phyloP scores from a whole-genome alignment of 2,113 vertebrate species.

The Esox niger region DNA sequence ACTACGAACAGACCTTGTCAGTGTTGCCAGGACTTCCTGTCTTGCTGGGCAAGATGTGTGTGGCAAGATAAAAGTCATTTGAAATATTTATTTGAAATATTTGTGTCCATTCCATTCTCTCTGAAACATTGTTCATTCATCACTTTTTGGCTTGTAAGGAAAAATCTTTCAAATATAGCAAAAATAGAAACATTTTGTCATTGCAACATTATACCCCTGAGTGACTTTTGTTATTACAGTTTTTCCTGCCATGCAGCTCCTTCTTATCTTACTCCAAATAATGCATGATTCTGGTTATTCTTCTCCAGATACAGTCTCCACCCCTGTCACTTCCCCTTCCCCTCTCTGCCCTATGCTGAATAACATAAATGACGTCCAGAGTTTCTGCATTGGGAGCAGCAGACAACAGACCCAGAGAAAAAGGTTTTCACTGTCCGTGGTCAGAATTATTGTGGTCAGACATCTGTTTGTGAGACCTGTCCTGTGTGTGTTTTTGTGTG shows the following conservation, averaged over 20 bases:
- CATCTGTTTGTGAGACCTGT: constrained; percentile 13
- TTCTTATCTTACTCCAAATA: constrained; percentile 77
- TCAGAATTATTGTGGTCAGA: constrained; percentile 59
- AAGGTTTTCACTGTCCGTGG: constrained; percentile 63
- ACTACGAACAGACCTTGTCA: constrained; percentile 62
- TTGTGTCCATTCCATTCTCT: background rate
- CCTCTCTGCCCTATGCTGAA: constrained; percentile 48
- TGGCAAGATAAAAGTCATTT: constrained; percentile 47
- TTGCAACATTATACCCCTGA: constrained; percentile 50
- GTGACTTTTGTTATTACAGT: constrained; percentile 67
- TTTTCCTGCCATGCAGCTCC: constrained; percentile 64
- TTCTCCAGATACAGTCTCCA: constrained; percentile 61
- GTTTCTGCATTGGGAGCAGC: constrained; percentile 58
- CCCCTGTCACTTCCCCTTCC: constrained; percentile 12
- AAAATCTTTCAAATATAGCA: constrained; percentile 38
- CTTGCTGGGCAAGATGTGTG: no score
- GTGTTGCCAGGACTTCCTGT: constrained; percentile 52
- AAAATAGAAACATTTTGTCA: constrained; percentile 53
- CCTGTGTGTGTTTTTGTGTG: constrained; percentile 32
- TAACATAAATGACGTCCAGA: constrained; percentile 56
- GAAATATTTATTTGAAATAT: background rate
- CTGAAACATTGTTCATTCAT: constrained; percentile 45
- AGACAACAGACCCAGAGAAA: constrained; percentile 51
- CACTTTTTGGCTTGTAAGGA: constrained; percentile 48
- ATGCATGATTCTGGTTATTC: constrained; percentile 66